phyloP scores from a whole-genome alignment of 2,797 vertebrate genomes.

The Pyrocephalus nanus region DNA sequence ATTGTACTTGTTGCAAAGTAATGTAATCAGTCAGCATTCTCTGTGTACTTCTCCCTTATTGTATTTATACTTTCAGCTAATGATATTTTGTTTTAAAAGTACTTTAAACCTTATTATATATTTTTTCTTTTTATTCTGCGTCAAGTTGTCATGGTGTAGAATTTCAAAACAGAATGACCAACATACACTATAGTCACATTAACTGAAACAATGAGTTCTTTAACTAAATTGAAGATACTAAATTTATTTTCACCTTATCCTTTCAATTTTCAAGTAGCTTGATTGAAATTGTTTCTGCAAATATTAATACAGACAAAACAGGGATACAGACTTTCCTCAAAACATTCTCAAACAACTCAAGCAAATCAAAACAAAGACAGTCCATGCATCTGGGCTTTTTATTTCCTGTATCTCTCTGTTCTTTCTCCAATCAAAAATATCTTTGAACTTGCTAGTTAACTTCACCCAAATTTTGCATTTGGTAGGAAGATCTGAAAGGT shows the following conservation, averaged over 20 bases:
- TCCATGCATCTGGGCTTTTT: background rate
- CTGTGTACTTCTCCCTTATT: background rate
- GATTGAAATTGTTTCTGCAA: background rate
- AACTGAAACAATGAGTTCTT: background rate
- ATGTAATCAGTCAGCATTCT: background rate
- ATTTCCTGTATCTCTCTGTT: background rate
- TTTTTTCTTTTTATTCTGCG: background rate
- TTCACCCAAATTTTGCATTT: background rate
- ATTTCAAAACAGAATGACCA: background rate
- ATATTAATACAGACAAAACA: background rate
- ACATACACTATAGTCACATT: background rate
- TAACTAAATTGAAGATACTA: background rate
- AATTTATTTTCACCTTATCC: background rate
- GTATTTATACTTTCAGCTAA: background rate
- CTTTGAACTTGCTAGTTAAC: background rate
- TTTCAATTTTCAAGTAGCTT: background rate
- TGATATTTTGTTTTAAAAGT: background rate
- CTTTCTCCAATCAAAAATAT: background rate
- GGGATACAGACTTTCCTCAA: background rate
- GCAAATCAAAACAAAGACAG: background rate
- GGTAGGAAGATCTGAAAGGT: background rate
- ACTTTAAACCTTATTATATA: background rate
- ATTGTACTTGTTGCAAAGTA: background rate
- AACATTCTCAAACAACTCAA: background rate
- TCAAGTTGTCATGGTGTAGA: background rate